Conservation (phyloP, 1,140 invertebrate genomes). For the Cotesia typhae region DNA sequence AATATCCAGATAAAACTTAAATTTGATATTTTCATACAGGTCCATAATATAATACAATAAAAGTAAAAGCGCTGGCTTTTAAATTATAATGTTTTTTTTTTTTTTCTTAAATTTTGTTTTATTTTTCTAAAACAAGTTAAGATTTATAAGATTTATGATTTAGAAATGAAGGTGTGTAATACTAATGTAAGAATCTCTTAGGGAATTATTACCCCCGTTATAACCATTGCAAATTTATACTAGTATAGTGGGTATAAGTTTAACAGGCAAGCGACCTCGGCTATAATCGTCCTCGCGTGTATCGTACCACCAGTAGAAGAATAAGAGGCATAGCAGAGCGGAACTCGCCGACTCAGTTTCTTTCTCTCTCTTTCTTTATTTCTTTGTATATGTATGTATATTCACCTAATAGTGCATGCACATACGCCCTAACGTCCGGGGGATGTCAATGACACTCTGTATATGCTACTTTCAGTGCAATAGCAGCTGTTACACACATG, state of each 20-base stretch:
- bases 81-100: too few relatives aligned
- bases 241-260: too few relatives aligned
- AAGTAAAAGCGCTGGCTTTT: too few relatives aligned
- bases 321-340: conserved; percentile 38
- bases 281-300: conserved; percentile 59
- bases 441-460: conserved; percentile 63
- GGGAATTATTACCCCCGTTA: conserved; percentile 1
- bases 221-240: too few relatives aligned
- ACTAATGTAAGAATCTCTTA: too few relatives aligned
- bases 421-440: conserved; percentile 19
- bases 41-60: too few relatives aligned
- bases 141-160: too few relatives aligned
- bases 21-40: background rate
- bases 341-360: background rate
- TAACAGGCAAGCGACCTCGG: conserved; percentile 36
- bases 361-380: background rate
- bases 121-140: too few relatives aligned
- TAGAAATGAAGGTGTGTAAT: too few relatives aligned
- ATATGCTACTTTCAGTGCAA: conserved; percentile 16
- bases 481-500: conserved; percentile 57
- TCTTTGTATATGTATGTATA: conserved; percentile 26
- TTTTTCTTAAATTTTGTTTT: too few relatives aligned
- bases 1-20: conserved; percentile 6
- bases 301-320: conserved; percentile 55
- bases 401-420: conserved; percentile 17